These are phyloP conservation scores for Agrochola lota DNA, from an alignment of 2,888 invertebrate genomes.

Conservation along the genomic window DNA sequence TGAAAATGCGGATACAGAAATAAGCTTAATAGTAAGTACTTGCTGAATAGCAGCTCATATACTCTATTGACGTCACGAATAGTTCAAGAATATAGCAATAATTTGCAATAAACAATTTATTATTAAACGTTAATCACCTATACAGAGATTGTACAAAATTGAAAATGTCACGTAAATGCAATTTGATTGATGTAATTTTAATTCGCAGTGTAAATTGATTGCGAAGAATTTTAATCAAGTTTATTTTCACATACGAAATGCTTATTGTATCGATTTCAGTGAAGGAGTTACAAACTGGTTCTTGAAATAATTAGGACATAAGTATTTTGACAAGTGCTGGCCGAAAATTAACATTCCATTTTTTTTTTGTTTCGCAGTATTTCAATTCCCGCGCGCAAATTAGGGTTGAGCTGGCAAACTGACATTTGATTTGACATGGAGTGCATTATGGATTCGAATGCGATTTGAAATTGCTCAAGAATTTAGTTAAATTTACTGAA, in stretches of 20 bases:
- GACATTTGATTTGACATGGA: conserved; percentile 29
- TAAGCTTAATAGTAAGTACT: background rate
- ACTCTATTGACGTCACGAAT: conserved; percentile 5
- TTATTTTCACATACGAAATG: conserved; percentile 19
- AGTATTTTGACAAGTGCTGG: conserved; percentile 15
- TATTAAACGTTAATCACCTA: conserved; percentile 11
- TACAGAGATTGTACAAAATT: conserved; percentile 30
- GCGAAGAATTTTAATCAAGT: conserved; percentile 32
- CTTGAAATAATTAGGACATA: conserved; percentile 22
- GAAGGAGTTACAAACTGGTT: conserved; percentile 30
- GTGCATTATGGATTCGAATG: conserved; percentile 13
- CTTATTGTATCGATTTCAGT: conserved; percentile 23
- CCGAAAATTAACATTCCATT: conserved; percentile 10
- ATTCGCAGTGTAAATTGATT: conserved; percentile 28
- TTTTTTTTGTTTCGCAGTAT: conserved; percentile 7
- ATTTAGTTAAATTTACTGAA: background rate
- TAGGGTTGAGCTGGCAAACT: conserved; percentile 44
- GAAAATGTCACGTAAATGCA: conserved; percentile 53
- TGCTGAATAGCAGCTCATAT: no score
- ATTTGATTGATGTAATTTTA: conserved; percentile 51
- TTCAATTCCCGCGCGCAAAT: conserved; percentile 23
- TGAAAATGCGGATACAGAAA: background rate
- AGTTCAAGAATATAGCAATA: conserved; percentile 28
- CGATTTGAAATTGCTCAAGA: conserved; percentile 7
- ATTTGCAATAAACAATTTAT: conserved; percentile 36